Evolutionary conservation across 2,113 vertebrate genomes (phyloP).

Genomic region (Oceanites oceanicus): DNA sequence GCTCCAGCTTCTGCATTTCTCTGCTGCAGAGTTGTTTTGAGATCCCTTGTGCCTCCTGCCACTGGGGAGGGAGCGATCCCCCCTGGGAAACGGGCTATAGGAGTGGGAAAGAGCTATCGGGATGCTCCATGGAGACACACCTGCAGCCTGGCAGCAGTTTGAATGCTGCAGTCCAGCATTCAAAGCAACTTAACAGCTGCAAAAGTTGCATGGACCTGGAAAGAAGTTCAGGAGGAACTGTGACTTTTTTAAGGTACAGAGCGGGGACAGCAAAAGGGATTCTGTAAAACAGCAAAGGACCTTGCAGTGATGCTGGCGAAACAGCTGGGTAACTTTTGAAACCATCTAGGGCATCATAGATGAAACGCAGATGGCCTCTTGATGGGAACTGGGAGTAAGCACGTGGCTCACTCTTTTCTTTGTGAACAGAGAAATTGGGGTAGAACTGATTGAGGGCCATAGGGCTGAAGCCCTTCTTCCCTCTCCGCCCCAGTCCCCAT

Average conservation of each 20-base stretch:
- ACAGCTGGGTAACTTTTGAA: background rate
- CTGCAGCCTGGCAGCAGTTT: background rate
- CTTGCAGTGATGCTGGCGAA: background rate
- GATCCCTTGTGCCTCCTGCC: background rate
- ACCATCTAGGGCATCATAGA: background rate
- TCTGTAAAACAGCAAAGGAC: background rate
- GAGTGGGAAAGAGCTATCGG: background rate
- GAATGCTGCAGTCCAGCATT: background rate
- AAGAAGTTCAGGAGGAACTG: background rate
- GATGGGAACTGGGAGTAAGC: background rate
- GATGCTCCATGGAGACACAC: background rate
- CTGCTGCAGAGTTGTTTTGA: background rate
- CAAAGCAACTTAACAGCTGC: too few species aligned
- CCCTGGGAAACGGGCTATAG: background rate
- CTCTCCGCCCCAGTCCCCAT: accelerated
- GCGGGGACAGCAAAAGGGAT: background rate
- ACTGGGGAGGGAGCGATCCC: background rate
- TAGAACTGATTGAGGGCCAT: background rate
- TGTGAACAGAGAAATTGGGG: background rate
- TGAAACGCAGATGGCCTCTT: background rate
- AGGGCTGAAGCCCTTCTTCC: background rate
- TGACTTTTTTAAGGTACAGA: background rate
- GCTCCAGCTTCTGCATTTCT: background rate
- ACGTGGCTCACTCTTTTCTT: background rate
- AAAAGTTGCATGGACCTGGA: background rate